A percentile compares a stretch with the other conserved stretches of the same genome.
phyloP scores from a whole-genome alignment of 1,140 invertebrate species.

The Psilanteris sp. region DNA sequence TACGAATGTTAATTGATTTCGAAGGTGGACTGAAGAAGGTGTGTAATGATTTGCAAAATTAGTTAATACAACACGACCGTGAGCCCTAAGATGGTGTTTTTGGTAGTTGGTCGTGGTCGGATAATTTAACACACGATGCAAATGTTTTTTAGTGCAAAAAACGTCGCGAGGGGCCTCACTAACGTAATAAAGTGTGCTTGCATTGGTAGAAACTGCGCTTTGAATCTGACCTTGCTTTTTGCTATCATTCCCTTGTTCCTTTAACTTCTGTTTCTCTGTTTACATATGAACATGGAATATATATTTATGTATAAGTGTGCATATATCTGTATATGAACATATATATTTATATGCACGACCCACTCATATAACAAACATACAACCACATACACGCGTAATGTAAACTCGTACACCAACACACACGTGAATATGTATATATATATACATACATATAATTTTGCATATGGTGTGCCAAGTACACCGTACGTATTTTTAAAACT shows the following conservation, averaged over 20 bases:
- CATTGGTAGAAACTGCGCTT: constrained; percentile 66
- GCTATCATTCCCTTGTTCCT: constrained; percentile 45
- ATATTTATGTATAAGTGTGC: constrained; percentile 27
- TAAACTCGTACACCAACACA: too few species aligned
- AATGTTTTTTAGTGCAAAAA: constrained; percentile 23
- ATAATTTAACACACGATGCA: constrained; percentile 27
- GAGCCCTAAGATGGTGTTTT: constrained; percentile 2
- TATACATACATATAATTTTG: constrained; percentile 17
- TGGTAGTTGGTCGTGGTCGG: constrained; percentile 3
- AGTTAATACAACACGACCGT: constrained; percentile 9
- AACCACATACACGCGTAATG: too few species aligned
- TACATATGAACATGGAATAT: constrained; percentile 35
- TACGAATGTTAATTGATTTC: constrained; percentile 24
- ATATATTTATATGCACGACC: constrained; percentile 1
- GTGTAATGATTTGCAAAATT: too few species aligned
- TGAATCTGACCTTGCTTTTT: constrained; percentile 65
- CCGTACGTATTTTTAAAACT: constrained; percentile 10
- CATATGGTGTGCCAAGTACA: too few species aligned
- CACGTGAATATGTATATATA: too few species aligned
- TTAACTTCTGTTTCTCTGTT: constrained; percentile 45
- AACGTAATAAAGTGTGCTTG: constrained; percentile 63
- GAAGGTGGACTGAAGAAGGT: constrained; percentile 17
- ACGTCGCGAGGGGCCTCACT: constrained; percentile 53
- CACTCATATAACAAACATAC: too few species aligned
- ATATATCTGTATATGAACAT: neutral